A percentile compares a stretch with the other conserved stretches of the same genome.
Conservation (phyloP, 2,888 invertebrate species). For the Parthenolecanium corni region DNA sequence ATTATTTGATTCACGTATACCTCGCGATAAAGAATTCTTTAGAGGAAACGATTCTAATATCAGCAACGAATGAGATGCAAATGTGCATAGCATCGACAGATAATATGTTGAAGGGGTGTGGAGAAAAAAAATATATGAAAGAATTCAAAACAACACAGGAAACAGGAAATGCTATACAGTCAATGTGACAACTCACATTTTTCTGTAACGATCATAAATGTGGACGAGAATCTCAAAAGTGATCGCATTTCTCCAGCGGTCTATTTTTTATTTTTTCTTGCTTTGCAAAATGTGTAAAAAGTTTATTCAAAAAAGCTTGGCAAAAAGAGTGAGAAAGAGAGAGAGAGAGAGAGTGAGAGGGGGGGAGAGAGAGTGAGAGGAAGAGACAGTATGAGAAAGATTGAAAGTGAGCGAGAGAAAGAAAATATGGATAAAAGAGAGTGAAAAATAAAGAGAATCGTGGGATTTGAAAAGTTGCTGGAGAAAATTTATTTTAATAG, state of each 20-base stretch:
- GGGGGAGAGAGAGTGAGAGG: too few relatives aligned
- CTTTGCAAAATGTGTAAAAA: slow-evolving; percentile 7
- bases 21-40: too few relatives aligned
- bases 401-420: too few relatives aligned
- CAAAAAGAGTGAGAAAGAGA: neutral
- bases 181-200: slow-evolving; percentile 19
- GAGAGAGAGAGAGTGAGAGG: too few relatives aligned
- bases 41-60: too few relatives aligned
- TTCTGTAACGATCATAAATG: slow-evolving; percentile 9
- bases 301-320: neutral
- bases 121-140: neutral
- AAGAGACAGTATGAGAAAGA: too few relatives aligned
- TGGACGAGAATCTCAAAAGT: slow-evolving; percentile 2
- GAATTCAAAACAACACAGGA: neutral
- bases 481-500: slow-evolving; percentile 12
- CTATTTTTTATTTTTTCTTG: too few relatives aligned
- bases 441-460: slow-evolving; percentile 4
- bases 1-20: too few relatives aligned
- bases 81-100: too few relatives aligned
- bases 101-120: neutral
- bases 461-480: neutral
- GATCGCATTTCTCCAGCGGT: slow-evolving; percentile 1
- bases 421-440: too few relatives aligned
- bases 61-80: too few relatives aligned
- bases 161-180: slow-evolving; percentile 9